phyloP scores from a whole-genome alignment of 2,888 invertebrate species.

The Drosophila vallismaia region DNA sequence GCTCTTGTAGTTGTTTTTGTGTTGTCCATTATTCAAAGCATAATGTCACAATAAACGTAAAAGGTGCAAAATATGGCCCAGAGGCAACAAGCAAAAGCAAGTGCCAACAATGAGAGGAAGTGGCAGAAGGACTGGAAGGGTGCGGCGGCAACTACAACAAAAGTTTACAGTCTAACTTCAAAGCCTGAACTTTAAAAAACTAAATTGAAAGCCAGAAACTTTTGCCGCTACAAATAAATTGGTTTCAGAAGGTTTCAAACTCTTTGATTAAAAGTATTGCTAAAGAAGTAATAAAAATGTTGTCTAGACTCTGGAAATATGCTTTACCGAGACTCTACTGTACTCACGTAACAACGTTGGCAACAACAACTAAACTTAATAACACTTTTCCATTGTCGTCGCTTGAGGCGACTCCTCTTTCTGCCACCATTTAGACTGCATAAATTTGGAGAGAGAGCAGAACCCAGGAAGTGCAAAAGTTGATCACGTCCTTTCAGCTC shows the following conservation, averaged over 20 bases:
- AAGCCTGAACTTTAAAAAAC: slow-evolving; percentile 4
- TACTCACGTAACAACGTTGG: slow-evolving; percentile 15
- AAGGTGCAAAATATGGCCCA: slow-evolving; percentile 75
- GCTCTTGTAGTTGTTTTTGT: slow-evolving; percentile 47
- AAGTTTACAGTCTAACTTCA: slow-evolving; percentile 11
- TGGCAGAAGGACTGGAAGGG: slow-evolving; percentile 2
- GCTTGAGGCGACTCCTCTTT: slow-evolving; percentile 26
- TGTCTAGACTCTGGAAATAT: too few species aligned
- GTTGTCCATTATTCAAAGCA: slow-evolving; percentile 71
- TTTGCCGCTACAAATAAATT: background rate
- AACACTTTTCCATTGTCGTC: slow-evolving; percentile 60
- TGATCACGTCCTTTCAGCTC: slow-evolving; percentile 15
- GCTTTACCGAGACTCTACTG: slow-evolving; percentile 3
- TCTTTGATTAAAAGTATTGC: background rate
- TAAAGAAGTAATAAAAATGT: background rate
- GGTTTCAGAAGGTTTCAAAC: background rate
- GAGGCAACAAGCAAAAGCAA: slow-evolving; percentile 47
- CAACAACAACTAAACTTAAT: slow-evolving; percentile 62
- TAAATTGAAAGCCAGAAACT: background rate
- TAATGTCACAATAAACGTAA: slow-evolving; percentile 77
- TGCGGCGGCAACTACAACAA: slow-evolving; percentile 4
- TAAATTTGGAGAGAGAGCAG: slow-evolving; percentile 41
- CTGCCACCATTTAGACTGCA: slow-evolving; percentile 26
- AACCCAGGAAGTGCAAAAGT: slow-evolving; percentile 12
- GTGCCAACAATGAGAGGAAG: slow-evolving; percentile 30